A percentile compares a stretch with the other conserved stretches of the same genome.
Evolutionary conservation across 64 coral and sea anemone genomes (phyloP).

Genomic region (Astreopora myriophthalma): DNA sequence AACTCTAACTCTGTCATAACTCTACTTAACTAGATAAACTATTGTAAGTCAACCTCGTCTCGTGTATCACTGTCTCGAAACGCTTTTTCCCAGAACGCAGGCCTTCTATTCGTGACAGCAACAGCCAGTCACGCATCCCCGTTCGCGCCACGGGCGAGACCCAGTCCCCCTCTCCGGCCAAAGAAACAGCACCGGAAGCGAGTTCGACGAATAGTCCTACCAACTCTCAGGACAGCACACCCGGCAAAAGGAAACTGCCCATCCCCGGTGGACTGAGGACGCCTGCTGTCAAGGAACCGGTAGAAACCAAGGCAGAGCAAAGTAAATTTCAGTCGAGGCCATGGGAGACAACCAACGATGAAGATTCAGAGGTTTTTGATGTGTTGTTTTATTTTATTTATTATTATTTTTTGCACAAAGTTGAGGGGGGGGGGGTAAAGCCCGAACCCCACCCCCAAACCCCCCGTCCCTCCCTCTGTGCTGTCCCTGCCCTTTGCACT

Average conservation of each 20-base stretch:
- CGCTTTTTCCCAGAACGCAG: not conserved
- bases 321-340: not conserved
- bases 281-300: constrained; percentile 3
- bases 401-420: no score
- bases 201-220: constrained; percentile 15
- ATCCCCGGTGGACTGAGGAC: constrained; percentile 9
- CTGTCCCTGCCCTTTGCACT: no score
- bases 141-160: not conserved
- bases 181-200: not conserved
- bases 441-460: no score
- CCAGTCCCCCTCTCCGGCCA: constrained; percentile 25
- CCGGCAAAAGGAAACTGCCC: constrained; percentile 3
- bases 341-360: constrained; percentile 41
- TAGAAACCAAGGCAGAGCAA: not conserved
- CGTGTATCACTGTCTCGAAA: no score
- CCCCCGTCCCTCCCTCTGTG: no score
- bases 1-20: no score
- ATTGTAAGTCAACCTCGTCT: no score
- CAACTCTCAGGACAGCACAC: constrained; percentile 17
- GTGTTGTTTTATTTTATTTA: no score
- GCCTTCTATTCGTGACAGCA: not conserved
- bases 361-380: constrained; percentile 86
- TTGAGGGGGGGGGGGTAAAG: no score
- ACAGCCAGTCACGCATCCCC: not conserved
- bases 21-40: no score